phyloP scores from a whole-genome alignment of 2,113 vertebrate species.

The Steatornis caripensis region DNA sequence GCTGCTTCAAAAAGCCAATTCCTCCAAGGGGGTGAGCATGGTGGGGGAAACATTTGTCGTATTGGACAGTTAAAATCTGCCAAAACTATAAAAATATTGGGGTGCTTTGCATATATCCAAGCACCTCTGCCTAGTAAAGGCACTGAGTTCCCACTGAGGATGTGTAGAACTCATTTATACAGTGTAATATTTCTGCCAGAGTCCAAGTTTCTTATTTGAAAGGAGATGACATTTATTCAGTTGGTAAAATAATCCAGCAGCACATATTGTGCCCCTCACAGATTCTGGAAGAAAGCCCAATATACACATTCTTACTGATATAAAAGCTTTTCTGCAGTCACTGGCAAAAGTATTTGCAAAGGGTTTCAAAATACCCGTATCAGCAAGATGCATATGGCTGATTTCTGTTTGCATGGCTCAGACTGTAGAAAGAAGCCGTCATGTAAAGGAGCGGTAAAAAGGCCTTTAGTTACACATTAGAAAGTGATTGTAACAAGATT shows the following conservation, averaged over 20 bases:
- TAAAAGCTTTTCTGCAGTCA: not conserved
- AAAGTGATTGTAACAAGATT: not conserved
- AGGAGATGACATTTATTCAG: conserved; percentile 27
- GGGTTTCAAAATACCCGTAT: not conserved
- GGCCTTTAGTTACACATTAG: not conserved
- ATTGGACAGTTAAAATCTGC: not conserved
- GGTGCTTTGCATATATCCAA: not conserved
- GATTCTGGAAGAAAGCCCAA: conserved; percentile 23
- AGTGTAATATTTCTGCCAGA: not conserved
- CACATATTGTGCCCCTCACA: not conserved
- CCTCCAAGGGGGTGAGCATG: not conserved
- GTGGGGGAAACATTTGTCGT: not conserved
- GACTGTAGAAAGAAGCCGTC: not conserved
- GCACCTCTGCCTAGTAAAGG: not conserved
- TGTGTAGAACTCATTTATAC: not conserved
- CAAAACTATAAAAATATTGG: not conserved
- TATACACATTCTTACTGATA: not conserved
- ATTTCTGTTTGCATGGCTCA: not conserved
- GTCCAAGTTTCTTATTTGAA: conserved; percentile 5
- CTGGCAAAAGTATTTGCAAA: not conserved
- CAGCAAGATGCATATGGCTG: not conserved
- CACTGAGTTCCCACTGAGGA: not conserved
- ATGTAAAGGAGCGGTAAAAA: not conserved
- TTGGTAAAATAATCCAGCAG: conserved; percentile 9
- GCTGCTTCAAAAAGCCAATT: not conserved